Base-by-base conservation (phyloP, 2,888 invertebrate genomes). In the Imbricaverruca yamaguchii region DNA sequence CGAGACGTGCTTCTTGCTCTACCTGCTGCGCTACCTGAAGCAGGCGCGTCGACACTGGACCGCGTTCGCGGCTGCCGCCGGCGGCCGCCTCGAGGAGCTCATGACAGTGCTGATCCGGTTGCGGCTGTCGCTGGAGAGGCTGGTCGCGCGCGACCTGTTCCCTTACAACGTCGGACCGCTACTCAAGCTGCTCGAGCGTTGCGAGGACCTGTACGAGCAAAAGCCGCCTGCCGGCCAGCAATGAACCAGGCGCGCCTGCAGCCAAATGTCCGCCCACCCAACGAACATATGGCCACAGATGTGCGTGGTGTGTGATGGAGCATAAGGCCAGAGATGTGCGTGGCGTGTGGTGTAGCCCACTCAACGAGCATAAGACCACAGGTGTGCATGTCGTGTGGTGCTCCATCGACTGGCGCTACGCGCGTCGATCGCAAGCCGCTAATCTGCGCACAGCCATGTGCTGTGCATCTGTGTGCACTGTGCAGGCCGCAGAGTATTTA, bases 101-200 rank as follows among this genome's bases (percentile, higher is more conserved):
- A 95, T 95, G 94, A 90, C 92, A 83, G 93, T 95, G 81, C 88
- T 96, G 59, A 94, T 93, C 85, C 89, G 93, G 81, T 89, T 96
- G 82, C 90, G 94, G 84, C 89, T 93, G 85, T 93, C 94, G 85
- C 94, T 96, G 84, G 93, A 93, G 84, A 90, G 94, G 85, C 88
- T 95, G 84, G 95, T 95, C 11, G 92, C 93, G 0, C 92, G 92
- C 85, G 92, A 93, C 84, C 88, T 95, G 80, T 95, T 95, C 87
- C 95, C 95, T 0, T 96, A 96, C 87, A 95, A 96, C 87, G 95
- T 96, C 85, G 93, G 92, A 85, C 95, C 95, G 74, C 93, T 96
- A 82, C 89, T 95, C 84, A 91, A 93, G 87, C 89, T 95, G 85
- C 88, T 96, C 84, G 94, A 94, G 87, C 82, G 83, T 61, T 84